These are phyloP conservation scores for Dolichomitus sp. DNA, from an alignment of 2,888 invertebrate species.

Conservation along the genomic window DNA sequence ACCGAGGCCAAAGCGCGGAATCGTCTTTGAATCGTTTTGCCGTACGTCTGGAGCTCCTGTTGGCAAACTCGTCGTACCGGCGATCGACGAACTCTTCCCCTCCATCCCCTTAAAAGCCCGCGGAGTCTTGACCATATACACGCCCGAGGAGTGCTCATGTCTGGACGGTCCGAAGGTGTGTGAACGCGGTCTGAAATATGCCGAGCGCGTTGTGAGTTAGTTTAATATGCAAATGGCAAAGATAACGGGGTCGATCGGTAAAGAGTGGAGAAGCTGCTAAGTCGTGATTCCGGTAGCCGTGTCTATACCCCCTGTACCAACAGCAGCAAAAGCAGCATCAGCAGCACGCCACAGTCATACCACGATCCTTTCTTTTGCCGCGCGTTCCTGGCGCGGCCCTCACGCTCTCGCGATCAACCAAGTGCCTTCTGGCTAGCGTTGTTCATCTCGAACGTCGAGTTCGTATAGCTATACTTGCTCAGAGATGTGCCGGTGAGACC, in stretches of 20 bases:
- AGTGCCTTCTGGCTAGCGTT: slow-evolving; percentile 33
- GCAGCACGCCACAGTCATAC: slow-evolving; percentile 47
- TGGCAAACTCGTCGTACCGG: slow-evolving; percentile 36
- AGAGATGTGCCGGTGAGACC: slow-evolving; percentile 25
- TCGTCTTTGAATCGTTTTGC: slow-evolving; percentile 43
- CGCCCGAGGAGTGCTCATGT: slow-evolving; percentile 52
- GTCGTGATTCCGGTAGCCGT: slow-evolving; percentile 86
- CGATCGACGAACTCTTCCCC: slow-evolving; percentile 56
- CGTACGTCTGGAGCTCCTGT: slow-evolving; percentile 33
- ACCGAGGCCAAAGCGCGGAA: slow-evolving; percentile 17
- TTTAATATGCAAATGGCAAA: slow-evolving; percentile 85
- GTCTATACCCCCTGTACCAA: slow-evolving; percentile 73
- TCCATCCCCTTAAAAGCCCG: not conserved
- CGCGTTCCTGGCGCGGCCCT: slow-evolving; percentile 28
- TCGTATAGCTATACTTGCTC: not conserved
- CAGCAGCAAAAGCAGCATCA: slow-evolving; percentile 8
- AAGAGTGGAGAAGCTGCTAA: slow-evolving; percentile 82
- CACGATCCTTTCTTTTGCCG: slow-evolving; percentile 69
- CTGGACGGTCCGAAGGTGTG: slow-evolving; percentile 52
- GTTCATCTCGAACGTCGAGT: slow-evolving; percentile 29
- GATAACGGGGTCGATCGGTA: slow-evolving; percentile 83
- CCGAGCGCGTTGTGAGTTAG: slow-evolving; percentile 84
- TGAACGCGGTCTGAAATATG: slow-evolving; percentile 78
- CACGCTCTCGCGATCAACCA: slow-evolving; percentile 32
- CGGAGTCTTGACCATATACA: slow-evolving; percentile 34